phyloP scores from a whole-genome alignment of 2,113 vertebrate species.

The Pseudorhombus dupliciocellatus region DNA sequence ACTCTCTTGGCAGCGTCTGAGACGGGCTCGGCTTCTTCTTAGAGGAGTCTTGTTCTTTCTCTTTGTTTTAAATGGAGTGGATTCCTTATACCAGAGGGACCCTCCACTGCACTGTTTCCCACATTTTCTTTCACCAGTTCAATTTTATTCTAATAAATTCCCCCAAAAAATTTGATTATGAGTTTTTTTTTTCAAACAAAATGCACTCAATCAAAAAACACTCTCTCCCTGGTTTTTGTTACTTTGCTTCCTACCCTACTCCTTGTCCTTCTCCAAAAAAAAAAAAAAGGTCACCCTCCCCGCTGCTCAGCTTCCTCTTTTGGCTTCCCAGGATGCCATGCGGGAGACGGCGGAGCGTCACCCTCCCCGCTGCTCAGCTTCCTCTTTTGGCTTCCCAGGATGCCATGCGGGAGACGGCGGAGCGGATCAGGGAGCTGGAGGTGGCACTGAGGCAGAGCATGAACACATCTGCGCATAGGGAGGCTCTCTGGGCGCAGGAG shows the following conservation, averaged over 20 bases:
- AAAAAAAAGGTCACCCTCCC: background rate
- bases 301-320: conserved; percentile 46
- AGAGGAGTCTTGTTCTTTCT: conserved; percentile 11
- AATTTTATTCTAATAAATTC: background rate
- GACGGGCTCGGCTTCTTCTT: conserved; percentile 12
- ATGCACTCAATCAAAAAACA: conserved; percentile 34
- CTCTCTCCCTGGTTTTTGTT: conserved; percentile 46
- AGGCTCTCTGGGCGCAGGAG: conserved; percentile 79
- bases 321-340: conserved; percentile 73
- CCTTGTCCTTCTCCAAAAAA: conserved; percentile 1
- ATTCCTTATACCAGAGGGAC: background rate
- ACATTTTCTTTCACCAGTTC: background rate
- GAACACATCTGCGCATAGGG: conserved; percentile 78
- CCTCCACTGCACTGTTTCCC: background rate
- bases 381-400: conserved; percentile 71
- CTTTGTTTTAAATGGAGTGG: conserved; percentile 8
- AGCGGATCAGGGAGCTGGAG: conserved; percentile 79
- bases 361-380: conserved; percentile 30
- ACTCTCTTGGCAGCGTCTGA: conserved; percentile 32
- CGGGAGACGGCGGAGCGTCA: conserved; percentile 69
- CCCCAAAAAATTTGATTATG: background rate
- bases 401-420: conserved; percentile 72
- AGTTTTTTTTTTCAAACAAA: background rate
- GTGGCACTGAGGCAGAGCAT: conserved; percentile 78
- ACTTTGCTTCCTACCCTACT: conserved; percentile 35